These are phyloP conservation scores for Oedothorax gibbosus DNA, from an alignment of 1,140 invertebrate species.

Conservation along the genomic window DNA sequence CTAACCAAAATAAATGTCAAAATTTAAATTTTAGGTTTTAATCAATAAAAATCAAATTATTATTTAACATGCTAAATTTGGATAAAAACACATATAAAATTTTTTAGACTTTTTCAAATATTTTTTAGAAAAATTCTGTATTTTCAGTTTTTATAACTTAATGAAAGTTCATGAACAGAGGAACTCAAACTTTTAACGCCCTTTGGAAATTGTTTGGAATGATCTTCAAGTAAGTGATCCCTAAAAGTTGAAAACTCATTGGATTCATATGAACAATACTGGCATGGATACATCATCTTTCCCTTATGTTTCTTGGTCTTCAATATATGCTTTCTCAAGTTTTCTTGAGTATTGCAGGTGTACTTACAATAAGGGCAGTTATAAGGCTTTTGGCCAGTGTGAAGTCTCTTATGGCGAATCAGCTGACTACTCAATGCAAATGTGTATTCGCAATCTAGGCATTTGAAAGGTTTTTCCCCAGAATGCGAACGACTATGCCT, in stretches of 20 bases:
- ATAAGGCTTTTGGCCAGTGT: conserved; percentile 67
- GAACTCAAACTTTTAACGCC: background rate
- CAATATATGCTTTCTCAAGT: conserved; percentile 86
- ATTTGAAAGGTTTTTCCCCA: conserved; percentile 62
- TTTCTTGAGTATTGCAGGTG: conserved; percentile 85
- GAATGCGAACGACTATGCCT: conserved; percentile 61
- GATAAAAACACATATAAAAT: no score
- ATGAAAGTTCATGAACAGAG: background rate
- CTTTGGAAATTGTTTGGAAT: conserved; percentile 66
- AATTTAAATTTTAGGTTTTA: no score
- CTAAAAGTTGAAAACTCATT: conserved; percentile 78
- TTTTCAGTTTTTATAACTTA: no score
- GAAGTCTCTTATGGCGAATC: conserved; percentile 63
- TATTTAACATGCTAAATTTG: no score
- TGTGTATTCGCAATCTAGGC: conserved; percentile 73
- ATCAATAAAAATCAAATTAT: no score
- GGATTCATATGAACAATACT: conserved; percentile 74
- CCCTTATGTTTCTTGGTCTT: conserved; percentile 83
- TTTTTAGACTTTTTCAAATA: no score
- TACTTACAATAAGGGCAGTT: conserved; percentile 82
- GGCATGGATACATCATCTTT: conserved; percentile 82
- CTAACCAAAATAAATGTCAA: no score
- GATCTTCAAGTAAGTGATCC: conserved; percentile 74
- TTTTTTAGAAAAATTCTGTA: no score
- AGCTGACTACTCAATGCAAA: conserved; percentile 70